These are phyloP conservation scores for Parauchenoglanis ngamensis DNA, from an alignment of 2,797 vertebrate species.

Conservation along the genomic window DNA sequence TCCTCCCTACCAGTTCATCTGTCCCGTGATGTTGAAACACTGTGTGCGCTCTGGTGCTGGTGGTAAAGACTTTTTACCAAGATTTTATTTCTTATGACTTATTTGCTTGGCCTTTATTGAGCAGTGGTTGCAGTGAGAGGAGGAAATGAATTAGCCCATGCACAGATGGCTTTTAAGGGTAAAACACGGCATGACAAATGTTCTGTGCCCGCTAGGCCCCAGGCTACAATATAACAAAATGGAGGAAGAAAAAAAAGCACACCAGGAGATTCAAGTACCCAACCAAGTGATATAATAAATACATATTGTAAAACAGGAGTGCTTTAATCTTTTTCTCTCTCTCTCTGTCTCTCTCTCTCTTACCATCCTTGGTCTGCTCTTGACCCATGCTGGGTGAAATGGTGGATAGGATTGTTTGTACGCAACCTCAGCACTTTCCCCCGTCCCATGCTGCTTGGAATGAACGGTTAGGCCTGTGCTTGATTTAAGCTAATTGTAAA, in stretches of 20 bases:
- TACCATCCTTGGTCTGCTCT: slow-evolving; percentile 31
- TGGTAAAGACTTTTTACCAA: slow-evolving; percentile 55
- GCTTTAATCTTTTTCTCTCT: slow-evolving; percentile 52
- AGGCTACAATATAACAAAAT: slow-evolving; percentile 75
- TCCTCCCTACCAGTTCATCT: slow-evolving; percentile 9
- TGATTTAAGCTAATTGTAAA: slow-evolving; percentile 27
- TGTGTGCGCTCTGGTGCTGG: slow-evolving; percentile 31
- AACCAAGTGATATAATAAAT: slow-evolving; percentile 55
- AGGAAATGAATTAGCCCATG: slow-evolving; percentile 74
- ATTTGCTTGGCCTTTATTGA: slow-evolving; percentile 71
- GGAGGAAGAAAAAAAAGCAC: slow-evolving; percentile 61
- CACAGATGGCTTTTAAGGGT: slow-evolving; percentile 72
- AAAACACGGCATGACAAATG: slow-evolving; percentile 70
- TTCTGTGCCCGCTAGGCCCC: slow-evolving; percentile 67
- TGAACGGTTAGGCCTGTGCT: slow-evolving; percentile 11
- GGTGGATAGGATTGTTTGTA: slow-evolving; percentile 47
- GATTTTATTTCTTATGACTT: slow-evolving; percentile 66
- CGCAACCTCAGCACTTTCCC: slow-evolving; percentile 35
- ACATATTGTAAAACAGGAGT: slow-evolving; percentile 55
- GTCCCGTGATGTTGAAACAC: slow-evolving; percentile 45
- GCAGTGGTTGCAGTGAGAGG: slow-evolving; percentile 55
- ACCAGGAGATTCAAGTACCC: slow-evolving; percentile 70
- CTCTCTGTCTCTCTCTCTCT: slow-evolving; percentile 12
- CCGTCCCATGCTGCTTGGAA: slow-evolving; percentile 36
- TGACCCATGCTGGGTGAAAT: slow-evolving; percentile 57